Percentiles rank a stretch among this genome's conserved stretches.
These are phyloP conservation scores for Drosophila subsilvestris DNA, from an alignment of 2,888 invertebrate species.

Conservation along the genomic window DNA sequence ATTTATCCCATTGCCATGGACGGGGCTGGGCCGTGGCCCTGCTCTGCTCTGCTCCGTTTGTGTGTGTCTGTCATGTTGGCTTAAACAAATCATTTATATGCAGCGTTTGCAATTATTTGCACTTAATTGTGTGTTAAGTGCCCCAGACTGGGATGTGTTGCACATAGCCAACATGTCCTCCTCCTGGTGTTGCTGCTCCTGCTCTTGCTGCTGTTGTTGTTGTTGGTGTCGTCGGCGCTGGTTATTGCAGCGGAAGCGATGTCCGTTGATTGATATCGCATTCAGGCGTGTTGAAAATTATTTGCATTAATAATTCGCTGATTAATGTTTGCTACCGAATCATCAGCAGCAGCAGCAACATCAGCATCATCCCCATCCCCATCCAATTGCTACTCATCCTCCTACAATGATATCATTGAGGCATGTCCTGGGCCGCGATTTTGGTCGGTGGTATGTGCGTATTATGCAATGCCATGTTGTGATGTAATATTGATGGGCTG, in stretches of 20 bases:
- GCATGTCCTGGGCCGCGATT: constrained; percentile 66
- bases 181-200: constrained; percentile 16
- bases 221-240: constrained; percentile 39
- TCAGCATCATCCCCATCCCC: not conserved
- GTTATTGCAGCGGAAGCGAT: constrained; percentile 73
- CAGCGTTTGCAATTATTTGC: constrained; percentile 83
- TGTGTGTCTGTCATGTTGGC: constrained; percentile 65
- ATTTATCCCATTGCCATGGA: constrained; percentile 54
- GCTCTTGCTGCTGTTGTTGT: not conserved
- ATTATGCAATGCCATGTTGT: constrained; percentile 48
- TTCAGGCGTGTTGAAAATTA: constrained; percentile 80
- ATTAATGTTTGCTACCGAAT: constrained; percentile 78
- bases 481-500: constrained; percentile 64
- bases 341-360: constrained; percentile 17
- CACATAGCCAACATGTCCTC: not conserved
- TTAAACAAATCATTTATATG: constrained; percentile 83
- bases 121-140: constrained; percentile 84
- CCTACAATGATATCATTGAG: constrained; percentile 1
- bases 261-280: constrained; percentile 80
- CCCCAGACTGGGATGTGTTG: constrained; percentile 57
- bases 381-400: not conserved
- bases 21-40: not conserved
- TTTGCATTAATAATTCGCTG: constrained; percentile 81
- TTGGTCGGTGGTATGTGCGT: constrained; percentile 56
- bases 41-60: constrained; percentile 4